Evolutionary conservation across 2,888 invertebrate genomes (phyloP), one percentile per base, ranked within the genome.

Genomic region (Psylliodes chrysocephalus): DNA sequence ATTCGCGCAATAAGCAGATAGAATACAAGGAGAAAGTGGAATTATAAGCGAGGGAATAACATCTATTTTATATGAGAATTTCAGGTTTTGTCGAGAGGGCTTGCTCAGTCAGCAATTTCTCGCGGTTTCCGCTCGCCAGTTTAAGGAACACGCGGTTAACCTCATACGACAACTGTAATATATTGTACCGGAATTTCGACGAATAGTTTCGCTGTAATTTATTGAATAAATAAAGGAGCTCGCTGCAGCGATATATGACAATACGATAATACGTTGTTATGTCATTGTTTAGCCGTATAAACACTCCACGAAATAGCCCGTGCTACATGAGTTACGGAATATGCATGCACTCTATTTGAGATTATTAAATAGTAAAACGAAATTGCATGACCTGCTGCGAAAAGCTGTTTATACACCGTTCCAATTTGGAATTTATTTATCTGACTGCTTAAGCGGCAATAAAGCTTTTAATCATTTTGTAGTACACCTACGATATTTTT

Each of bases 161-260:
- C 55, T 40, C 61, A 49, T 61, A 38, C 55, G 61, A 61, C 61
- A 61, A 49, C 56, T 17, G 46, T 49, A 61, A 61, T 54, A 61
- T 61, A 55, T 61, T 61, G 18, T 54, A 18, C 30, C 47, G 49
- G 53, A 54, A 47, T 61, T 55, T 28, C 55, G 61, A 40, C 49
- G 42, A 61, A 54, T 47, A 53, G 46, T 61, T n/a, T 54, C 14
- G 25, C 7, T 22, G 17, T 47, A 54, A 61, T 61, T 54, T 54
- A 61, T 55, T 55, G 54, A 49, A 61, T 61, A 30, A 61, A 55
- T 61, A 49, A 40, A 25, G 61, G 35, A 19, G 19, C 46, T 30
- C 33, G 56, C 46, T 46, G 30, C 19, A 46, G 35, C 28, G 56
- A 56, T 19, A 35, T 56, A 56, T 46, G 56, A 56, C 46, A 56